Evolutionary conservation across 2,113 vertebrate species (phyloP).

Genomic region (Dromiciops gliroides): DNA sequence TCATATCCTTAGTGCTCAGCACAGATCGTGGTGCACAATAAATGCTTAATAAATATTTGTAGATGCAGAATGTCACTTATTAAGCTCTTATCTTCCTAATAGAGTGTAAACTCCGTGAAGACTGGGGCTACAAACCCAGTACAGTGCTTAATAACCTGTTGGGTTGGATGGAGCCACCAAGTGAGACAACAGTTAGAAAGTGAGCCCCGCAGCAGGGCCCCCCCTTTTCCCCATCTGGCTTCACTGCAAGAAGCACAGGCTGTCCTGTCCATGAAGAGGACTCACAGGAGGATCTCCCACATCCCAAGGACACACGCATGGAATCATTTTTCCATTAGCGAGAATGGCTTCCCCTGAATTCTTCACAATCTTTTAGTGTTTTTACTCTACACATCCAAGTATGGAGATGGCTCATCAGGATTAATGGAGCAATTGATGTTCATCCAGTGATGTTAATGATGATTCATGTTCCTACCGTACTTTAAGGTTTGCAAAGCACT

Average conservation of each 20-base stretch:
- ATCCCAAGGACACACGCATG: background rate
- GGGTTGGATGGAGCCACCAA: background rate
- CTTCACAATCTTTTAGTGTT: background rate
- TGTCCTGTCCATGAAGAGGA: background rate
- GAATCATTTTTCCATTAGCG: background rate
- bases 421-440: background rate
- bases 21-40: background rate
- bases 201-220: background rate
- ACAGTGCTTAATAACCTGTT: background rate
- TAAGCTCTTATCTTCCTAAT: background rate
- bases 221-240: background rate
- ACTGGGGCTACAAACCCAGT: background rate
- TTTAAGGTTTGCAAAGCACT: background rate
- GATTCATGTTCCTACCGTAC: background rate
- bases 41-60: background rate
- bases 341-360: background rate
- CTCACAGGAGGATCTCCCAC: background rate
- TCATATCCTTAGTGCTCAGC: background rate
- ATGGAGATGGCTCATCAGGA: background rate
- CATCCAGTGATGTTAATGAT: background rate
- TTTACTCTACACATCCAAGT: background rate
- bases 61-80: background rate
- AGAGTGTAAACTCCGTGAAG: background rate
- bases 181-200: background rate
- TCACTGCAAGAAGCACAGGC: background rate